These are phyloP conservation scores for Petromus typicus DNA, from an alignment of 2,113 vertebrate species.

Conservation along the genomic window DNA sequence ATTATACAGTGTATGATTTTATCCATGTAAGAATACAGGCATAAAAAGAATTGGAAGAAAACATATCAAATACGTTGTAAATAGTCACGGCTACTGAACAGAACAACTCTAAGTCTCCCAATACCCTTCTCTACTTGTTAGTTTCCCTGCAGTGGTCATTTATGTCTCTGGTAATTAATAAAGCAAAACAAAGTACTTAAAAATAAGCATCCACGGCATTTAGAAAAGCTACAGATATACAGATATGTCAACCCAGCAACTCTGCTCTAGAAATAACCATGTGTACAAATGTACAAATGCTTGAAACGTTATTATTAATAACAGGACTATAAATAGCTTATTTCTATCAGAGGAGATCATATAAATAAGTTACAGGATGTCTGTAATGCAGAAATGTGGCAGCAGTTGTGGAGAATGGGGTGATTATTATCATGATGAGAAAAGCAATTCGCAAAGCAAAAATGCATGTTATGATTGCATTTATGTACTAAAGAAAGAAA, in stretches of 20 bases:
- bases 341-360: not conserved
- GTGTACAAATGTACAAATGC: not conserved
- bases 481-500: not conserved
- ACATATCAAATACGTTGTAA: not conserved
- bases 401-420: not conserved
- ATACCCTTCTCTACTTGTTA: not conserved
- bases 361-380: not conserved
- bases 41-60: not conserved
- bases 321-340: not conserved
- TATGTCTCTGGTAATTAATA: constrained; percentile 36
- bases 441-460: constrained; percentile 28
- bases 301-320: constrained; percentile 39
- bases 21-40: not conserved
- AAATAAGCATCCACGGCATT: constrained; percentile 41
- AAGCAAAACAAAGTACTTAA: constrained; percentile 21
- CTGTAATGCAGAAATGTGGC: not conserved
- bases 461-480: not conserved
- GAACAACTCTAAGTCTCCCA: not conserved
- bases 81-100: not conserved
- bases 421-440: not conserved
- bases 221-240: constrained; percentile 51
- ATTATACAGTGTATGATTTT: not conserved
- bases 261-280: constrained; percentile 50
- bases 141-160: not conserved
- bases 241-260: not conserved